Conservation (phyloP, 1,140 invertebrate species). For the Asbolus verrucosus region DNA sequence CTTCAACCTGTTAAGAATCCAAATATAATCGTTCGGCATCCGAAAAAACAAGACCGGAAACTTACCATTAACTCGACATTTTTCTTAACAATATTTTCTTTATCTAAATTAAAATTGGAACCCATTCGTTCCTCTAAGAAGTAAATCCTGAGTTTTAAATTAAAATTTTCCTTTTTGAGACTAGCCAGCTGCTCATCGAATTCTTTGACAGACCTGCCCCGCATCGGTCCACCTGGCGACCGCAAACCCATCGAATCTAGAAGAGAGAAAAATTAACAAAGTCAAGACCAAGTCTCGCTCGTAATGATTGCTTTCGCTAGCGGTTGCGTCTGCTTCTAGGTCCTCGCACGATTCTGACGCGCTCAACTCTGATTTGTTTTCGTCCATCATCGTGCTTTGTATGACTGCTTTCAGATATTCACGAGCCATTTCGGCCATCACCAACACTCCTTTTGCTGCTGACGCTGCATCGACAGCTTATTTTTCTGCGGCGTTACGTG, state of each 20-base stretch:
- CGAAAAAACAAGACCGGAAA: background rate
- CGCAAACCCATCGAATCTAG: slow-evolving; percentile 57
- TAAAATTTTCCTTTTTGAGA: slow-evolving; percentile 92
- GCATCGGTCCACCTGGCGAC: slow-evolving; percentile 51
- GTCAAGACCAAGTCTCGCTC: background rate
- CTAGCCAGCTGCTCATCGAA: slow-evolving; percentile 87
- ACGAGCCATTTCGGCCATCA: slow-evolving; percentile 46
- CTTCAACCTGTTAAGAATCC: no score
- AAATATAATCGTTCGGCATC: no score
- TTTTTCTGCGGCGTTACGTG: slow-evolving; percentile 2
- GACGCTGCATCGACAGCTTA: background rate
- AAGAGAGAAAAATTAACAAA: slow-evolving; percentile 44
- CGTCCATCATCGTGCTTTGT: slow-evolving; percentile 49
- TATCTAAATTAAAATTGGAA: slow-evolving; percentile 70
- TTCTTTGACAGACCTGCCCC: slow-evolving; percentile 79
- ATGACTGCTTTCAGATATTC: slow-evolving; percentile 52
- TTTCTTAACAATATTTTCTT: slow-evolving; percentile 75
- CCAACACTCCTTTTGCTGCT: slow-evolving; percentile 32
- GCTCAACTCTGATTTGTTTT: slow-evolving; percentile 38
- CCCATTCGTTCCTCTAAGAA: slow-evolving; percentile 89
- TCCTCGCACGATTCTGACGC: slow-evolving; percentile 32
- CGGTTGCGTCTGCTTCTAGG: background rate
- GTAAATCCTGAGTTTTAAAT: slow-evolving; percentile 90
- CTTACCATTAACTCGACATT: slow-evolving; percentile 83
- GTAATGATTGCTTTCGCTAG: slow-evolving; percentile 10